Percentiles rank a stretch among this genome's conserved stretches.
Conservation (phyloP, 1,140 invertebrate species). For the Caenorhabditis tropicalis region DNA sequence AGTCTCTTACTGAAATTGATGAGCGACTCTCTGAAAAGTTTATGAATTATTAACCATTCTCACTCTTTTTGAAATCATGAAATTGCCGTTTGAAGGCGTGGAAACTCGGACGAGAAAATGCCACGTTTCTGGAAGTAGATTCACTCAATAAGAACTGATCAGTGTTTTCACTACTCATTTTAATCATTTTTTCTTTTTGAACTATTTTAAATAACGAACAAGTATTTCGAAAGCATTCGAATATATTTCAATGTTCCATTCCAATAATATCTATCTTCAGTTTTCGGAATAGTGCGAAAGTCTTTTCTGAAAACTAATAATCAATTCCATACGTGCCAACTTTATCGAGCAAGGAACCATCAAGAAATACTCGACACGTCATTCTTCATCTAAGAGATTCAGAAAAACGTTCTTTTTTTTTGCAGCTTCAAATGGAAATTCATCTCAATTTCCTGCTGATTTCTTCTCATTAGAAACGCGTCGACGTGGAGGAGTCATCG, state of each 20-base stretch:
- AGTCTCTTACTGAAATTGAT: neutral
- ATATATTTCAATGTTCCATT: too few species aligned
- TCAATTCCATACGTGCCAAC: neutral
- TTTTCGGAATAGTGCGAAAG: neutral
- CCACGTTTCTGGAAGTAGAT: too few species aligned
- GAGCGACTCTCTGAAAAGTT: neutral
- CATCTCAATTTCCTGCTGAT: slow-evolving; percentile 72
- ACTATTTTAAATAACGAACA: too few species aligned
- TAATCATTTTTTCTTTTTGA: too few species aligned
- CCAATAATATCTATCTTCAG: too few species aligned
- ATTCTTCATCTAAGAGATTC: neutral
- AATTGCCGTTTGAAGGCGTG: too few species aligned
- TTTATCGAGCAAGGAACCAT: neutral
- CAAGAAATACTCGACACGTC: neutral
- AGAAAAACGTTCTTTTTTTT: neutral
- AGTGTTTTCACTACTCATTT: too few species aligned
- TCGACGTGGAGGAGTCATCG: slow-evolving; percentile 72
- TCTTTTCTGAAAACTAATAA: neutral
- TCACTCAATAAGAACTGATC: too few species aligned
- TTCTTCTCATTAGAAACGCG: slow-evolving; percentile 72
- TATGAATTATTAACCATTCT: too few species aligned
- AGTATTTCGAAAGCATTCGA: too few species aligned
- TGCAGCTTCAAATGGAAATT: slow-evolving; percentile 47
- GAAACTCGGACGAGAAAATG: too few species aligned
- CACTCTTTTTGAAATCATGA: too few species aligned